These are phyloP conservation scores for Epinephelus lanceolatus DNA, from an alignment of 2,113 vertebrate species.

Conservation along the genomic window DNA sequence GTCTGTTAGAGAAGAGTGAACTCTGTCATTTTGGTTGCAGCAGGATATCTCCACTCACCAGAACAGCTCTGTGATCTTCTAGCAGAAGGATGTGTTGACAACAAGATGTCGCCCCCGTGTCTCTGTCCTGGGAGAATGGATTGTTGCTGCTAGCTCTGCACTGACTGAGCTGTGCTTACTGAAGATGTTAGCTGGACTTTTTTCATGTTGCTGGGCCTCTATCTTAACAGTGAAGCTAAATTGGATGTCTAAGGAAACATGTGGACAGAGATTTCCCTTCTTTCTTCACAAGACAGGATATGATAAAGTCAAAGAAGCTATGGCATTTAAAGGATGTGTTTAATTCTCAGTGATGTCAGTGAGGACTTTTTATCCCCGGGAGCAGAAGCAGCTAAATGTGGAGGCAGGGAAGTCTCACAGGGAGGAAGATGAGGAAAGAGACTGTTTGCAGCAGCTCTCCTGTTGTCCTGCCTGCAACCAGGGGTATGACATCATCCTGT, in stretches of 20 bases:
- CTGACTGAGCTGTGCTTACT: constrained; percentile 2
- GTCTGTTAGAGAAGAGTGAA: neutral
- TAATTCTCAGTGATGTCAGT: constrained; percentile 37
- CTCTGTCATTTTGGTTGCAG: constrained; percentile 26
- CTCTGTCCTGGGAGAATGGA: constrained; percentile 6
- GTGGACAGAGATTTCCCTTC: neutral
- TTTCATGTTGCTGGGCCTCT: neutral
- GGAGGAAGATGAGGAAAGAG: constrained; percentile 30
- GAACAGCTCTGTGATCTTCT: constrained; percentile 11
- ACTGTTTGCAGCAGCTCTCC: constrained; percentile 37
- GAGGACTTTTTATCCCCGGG: neutral
- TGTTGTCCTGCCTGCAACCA: constrained; percentile 72
- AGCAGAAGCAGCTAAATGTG: constrained; percentile 10
- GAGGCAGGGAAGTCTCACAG: neutral
- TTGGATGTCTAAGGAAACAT: neutral
- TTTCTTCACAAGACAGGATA: neutral
- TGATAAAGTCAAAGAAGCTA: neutral
- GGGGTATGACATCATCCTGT: constrained; percentile 52
- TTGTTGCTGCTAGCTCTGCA: constrained; percentile 3
- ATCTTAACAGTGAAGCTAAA: neutral
- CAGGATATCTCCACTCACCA: constrained; percentile 9
- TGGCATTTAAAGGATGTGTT: no score
- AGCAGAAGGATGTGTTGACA: constrained; percentile 7
- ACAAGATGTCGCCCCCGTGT: neutral
- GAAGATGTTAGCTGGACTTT: neutral